phyloP scores from a whole-genome alignment of 1,140 invertebrate genomes.

The Lepidurus packardi region DNA sequence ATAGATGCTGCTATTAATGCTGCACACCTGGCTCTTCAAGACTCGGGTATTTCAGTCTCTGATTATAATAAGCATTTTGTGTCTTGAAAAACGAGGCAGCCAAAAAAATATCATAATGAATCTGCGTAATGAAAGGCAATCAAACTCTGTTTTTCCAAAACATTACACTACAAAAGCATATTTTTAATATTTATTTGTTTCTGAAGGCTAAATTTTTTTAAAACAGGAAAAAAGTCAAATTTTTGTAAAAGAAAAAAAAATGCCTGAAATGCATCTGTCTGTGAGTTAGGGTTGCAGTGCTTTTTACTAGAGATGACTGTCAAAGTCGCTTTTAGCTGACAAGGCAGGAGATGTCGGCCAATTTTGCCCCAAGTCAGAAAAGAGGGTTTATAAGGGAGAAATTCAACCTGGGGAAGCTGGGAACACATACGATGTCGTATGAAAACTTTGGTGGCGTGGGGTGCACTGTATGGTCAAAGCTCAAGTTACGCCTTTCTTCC shows the following conservation, averaged over 20 bases:
- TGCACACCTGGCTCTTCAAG: conserved; percentile 8
- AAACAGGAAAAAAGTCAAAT: too few species aligned
- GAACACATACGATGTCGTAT: not conserved
- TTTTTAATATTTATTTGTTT: too few species aligned
- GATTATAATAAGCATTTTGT: not conserved
- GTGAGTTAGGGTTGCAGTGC: not conserved
- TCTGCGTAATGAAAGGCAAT: not conserved
- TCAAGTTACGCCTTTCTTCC: not conserved
- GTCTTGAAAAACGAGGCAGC: not conserved
- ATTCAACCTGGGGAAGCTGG: not conserved
- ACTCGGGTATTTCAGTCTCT: not conserved
- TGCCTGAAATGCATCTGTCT: too few species aligned
- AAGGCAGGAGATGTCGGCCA: too few species aligned
- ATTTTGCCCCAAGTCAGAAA: not conserved
- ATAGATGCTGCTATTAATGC: not conserved
- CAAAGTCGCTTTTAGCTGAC: not conserved
- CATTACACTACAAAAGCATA: too few species aligned
- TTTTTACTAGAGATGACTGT: not conserved
- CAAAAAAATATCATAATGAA: not conserved
- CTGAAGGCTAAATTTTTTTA: too few species aligned
- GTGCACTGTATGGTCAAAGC: not conserved
- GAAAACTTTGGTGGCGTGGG: not conserved
- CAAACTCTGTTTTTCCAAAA: too few species aligned
- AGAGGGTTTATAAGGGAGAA: not conserved
- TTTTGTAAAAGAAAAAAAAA: too few species aligned